Percentiles rank a stretch among this genome's conserved stretches.
phyloP scores from a whole-genome alignment of 2,797 vertebrate genomes.

The Gallinago nigripennis region DNA sequence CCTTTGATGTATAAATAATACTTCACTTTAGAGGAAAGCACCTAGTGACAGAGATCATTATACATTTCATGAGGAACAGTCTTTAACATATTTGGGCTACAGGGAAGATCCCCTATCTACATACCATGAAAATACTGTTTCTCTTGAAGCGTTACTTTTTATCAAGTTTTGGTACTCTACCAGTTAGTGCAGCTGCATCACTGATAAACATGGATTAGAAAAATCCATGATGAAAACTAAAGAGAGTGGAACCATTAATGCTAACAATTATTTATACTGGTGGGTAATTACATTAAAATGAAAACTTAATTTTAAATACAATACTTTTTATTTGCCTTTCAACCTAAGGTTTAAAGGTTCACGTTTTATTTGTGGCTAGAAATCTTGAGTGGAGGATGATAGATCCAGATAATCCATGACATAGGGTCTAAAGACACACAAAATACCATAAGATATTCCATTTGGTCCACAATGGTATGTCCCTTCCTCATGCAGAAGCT shows the following conservation, averaged over 20 bases:
- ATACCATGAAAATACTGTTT: background rate
- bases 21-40: background rate
- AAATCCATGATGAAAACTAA: background rate
- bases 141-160: background rate
- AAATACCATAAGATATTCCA: background rate
- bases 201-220: background rate
- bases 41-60: background rate
- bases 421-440: background rate
- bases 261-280: background rate
- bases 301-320: background rate
- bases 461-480: background rate
- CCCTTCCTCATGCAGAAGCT: background rate
- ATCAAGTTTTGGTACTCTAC: background rate
- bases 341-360: background rate
- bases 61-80: background rate
- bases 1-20: slow-evolving; percentile 45
- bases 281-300: background rate
- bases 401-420: background rate
- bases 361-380: background rate
- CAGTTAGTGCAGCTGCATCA: background rate
- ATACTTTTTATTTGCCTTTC: background rate
- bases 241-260: background rate
- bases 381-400: background rate
- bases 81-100: background rate
- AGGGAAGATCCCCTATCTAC: background rate